Evolutionary conservation across 2,113 vertebrate genomes (phyloP).

Genomic region (Phoxinus phoxinus): DNA sequence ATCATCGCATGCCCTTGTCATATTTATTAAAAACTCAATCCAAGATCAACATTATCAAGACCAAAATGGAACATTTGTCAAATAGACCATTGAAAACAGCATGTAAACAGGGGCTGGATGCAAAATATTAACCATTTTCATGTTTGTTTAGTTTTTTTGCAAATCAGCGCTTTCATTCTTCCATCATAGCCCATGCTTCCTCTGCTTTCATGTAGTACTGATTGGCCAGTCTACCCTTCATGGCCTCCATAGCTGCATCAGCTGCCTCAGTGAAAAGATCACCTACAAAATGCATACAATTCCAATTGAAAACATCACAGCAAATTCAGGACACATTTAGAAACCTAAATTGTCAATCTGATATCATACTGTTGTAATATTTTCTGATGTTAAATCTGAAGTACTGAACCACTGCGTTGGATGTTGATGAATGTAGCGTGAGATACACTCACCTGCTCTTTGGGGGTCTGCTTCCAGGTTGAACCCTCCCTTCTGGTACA

Average conservation of each 20-base stretch:
- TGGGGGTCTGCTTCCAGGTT: slow-evolving; percentile 81
- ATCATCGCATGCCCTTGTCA: neutral
- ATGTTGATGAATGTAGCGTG: neutral
- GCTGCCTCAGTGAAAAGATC: slow-evolving; percentile 94
- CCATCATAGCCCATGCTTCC: slow-evolving; percentile 91
- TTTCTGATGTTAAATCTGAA: neutral
- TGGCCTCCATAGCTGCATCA: slow-evolving; percentile 91
- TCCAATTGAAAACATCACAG: neutral
- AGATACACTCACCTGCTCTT: slow-evolving; percentile 80
- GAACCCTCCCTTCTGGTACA: slow-evolving; percentile 84
- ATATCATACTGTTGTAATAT: neutral
- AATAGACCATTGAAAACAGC: slow-evolving; percentile 18
- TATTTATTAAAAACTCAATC: neutral
- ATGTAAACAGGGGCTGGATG: slow-evolving; percentile 48
- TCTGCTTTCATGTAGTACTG: slow-evolving; percentile 96
- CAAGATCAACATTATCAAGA: neutral
- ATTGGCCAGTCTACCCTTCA: slow-evolving; percentile 94
- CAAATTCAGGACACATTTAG: neutral
- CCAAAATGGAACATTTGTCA: neutral
- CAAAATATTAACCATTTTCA: slow-evolving; percentile 9
- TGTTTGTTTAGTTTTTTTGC: neutral
- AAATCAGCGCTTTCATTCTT: slow-evolving; percentile 73
- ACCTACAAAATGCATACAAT: slow-evolving; percentile 72
- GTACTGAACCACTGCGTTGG: neutral
- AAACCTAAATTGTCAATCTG: neutral